phyloP scores from a whole-genome alignment of 1,140 invertebrate species.

The Sycophila sp. region DNA sequence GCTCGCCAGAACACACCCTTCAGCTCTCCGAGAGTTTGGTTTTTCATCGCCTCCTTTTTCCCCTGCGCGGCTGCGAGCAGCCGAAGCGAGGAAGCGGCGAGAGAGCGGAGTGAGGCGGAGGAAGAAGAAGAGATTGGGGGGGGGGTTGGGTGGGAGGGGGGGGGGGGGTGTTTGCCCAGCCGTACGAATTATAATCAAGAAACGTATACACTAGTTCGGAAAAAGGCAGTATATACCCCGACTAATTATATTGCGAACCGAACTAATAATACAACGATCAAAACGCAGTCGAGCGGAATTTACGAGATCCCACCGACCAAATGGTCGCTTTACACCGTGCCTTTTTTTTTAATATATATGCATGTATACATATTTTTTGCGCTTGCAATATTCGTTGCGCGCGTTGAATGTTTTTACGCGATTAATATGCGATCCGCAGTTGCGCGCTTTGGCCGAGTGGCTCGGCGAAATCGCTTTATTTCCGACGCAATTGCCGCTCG shows the following conservation, averaged over 20 bases:
- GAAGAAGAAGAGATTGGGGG: too few species aligned
- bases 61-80: too few species aligned
- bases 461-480: constrained; percentile 9
- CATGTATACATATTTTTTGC: too few species aligned
- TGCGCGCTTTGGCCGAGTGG: background rate
- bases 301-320: constrained; percentile 26
- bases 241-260: constrained; percentile 43
- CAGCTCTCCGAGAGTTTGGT: too few species aligned
- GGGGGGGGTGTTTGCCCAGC: background rate
- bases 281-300: constrained; percentile 37
- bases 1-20: too few species aligned
- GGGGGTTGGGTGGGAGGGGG: too few species aligned
- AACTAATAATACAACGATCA: constrained; percentile 46
- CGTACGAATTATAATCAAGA: background rate
- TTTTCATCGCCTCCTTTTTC: background rate
- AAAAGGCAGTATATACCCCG: constrained; percentile 33
- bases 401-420: background rate
- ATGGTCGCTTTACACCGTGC: too few species aligned
- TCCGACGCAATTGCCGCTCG: background rate
- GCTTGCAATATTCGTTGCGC: too few species aligned
- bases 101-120: too few species aligned
- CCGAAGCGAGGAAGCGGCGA: too few species aligned
- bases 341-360: too few species aligned
- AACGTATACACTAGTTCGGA: background rate
- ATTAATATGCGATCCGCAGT: background rate